A percentile compares a stretch with the other conserved stretches of the same genome.
phyloP scores from a whole-genome alignment of 1,140 invertebrate species.

The Drosophila malerkotliana region DNA sequence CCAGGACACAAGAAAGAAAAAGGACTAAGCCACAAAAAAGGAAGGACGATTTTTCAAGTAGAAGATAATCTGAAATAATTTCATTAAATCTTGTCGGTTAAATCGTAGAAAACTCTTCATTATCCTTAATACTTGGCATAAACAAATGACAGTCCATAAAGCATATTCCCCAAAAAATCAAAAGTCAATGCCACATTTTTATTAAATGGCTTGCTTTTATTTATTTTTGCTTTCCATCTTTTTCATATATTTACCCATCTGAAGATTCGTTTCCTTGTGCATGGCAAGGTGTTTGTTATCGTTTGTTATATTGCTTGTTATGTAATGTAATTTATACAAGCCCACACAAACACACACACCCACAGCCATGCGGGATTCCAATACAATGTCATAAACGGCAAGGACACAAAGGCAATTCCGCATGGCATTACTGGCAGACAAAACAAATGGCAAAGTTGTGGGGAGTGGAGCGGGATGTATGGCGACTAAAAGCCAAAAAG shows the following conservation, averaged over 20 bases:
- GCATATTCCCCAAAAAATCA: constrained; percentile 35
- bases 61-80: background rate
- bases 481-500: constrained; percentile 71
- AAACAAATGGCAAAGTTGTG: constrained; percentile 59
- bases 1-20: background rate
- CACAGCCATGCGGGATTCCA: constrained; percentile 47
- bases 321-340: constrained; percentile 80
- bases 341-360: constrained; percentile 30
- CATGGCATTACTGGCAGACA: constrained; percentile 74
- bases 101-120: constrained; percentile 10
- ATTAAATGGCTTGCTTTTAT: constrained; percentile 60
- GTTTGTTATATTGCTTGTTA: constrained; percentile 82
- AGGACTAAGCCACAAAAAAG: background rate
- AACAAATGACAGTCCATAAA: constrained; percentile 52
- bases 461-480: background rate
- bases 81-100: background rate
- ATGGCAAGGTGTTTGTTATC: constrained; percentile 78
- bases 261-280: constrained; percentile 26
- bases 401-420: constrained; percentile 81
- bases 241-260: constrained; percentile 29
- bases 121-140: constrained; percentile 28
- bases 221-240: constrained; percentile 10
- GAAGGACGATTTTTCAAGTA: background rate
- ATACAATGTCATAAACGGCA: constrained; percentile 81
- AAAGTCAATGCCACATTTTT: constrained; percentile 64